Conservation (phyloP, 1,140 invertebrate genomes). For the Caligus rogercresseyi region DNA sequence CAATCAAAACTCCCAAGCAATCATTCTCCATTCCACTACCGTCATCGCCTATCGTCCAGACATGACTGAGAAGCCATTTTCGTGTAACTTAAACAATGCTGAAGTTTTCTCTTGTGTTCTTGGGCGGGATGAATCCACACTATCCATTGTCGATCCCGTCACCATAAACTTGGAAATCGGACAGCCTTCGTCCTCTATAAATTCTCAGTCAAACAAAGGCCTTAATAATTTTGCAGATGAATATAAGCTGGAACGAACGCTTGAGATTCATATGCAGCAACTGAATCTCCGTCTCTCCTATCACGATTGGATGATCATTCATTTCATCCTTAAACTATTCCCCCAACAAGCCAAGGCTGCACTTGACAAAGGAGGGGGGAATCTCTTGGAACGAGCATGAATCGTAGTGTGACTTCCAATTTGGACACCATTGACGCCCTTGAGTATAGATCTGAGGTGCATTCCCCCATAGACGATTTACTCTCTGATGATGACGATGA, state of each 20-base stretch:
- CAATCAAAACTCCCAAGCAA: constrained; percentile 69
- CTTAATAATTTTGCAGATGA: constrained; percentile 30
- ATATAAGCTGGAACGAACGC: constrained; percentile 21
- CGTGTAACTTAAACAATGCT: constrained; percentile 69
- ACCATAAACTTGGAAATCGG: constrained; percentile 51
- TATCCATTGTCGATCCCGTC: constrained; percentile 88
- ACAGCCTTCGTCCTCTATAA: constrained; percentile 21
- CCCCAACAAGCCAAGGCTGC: constrained; percentile 42
- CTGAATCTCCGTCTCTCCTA: constrained; percentile 75
- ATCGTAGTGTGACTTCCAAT: constrained; percentile 17
- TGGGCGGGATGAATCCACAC: constrained; percentile 71
- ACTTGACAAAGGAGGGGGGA: neutral
- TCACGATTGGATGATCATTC: constrained; percentile 79
- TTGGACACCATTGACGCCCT: constrained; percentile 42
- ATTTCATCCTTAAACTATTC: constrained; percentile 65
- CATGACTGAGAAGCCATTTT: constrained; percentile 50
- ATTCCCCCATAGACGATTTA: too few relatives aligned
- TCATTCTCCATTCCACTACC: constrained; percentile 45
- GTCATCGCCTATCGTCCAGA: constrained; percentile 52
- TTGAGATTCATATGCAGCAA: constrained; percentile 40
- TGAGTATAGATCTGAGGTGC: constrained; percentile 48
- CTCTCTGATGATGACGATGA: constrained; percentile 60
- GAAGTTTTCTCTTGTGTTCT: constrained; percentile 86
- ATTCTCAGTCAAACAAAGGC: constrained; percentile 26
- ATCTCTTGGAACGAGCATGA: constrained; percentile 11